phyloP scores from a whole-genome alignment of 2,888 invertebrate species.

The Trichogramma dendrolimi region DNA sequence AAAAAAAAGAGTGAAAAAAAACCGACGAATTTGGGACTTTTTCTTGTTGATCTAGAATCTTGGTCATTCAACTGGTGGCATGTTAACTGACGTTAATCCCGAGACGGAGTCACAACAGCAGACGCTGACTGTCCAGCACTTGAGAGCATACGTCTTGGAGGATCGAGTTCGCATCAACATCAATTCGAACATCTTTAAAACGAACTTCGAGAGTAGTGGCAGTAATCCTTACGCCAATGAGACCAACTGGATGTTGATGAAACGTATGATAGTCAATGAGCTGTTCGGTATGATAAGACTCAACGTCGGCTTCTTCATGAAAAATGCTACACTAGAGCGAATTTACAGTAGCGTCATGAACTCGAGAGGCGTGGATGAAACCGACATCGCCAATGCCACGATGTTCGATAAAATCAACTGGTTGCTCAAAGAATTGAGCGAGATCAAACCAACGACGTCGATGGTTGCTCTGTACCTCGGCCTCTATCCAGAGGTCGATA shows the following conservation, averaged over 20 bases:
- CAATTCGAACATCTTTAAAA: constrained; percentile 10
- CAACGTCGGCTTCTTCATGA: constrained; percentile 33
- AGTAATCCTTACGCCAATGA: constrained; percentile 31
- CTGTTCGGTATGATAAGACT: constrained; percentile 35
- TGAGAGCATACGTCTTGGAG: constrained; percentile 33
- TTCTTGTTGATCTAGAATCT: too few species aligned
- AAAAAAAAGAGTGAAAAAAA: too few species aligned
- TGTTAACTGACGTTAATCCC: neutral
- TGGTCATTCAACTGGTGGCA: too few species aligned
- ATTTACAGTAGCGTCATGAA: constrained; percentile 37
- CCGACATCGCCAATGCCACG: constrained; percentile 21
- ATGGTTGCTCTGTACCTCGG: constrained; percentile 28
- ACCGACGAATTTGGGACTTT: too few species aligned
- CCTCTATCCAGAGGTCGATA: constrained; percentile 11
- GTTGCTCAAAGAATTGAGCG: constrained; percentile 42
- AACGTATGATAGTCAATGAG: constrained; percentile 40
- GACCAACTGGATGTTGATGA: constrained; percentile 40
- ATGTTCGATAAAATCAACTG: constrained; percentile 36
- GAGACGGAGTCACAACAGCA: constrained; percentile 4
- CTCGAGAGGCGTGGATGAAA: constrained; percentile 30
- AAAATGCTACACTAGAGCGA: constrained; percentile 32
- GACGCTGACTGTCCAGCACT: constrained; percentile 31
- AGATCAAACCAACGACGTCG: constrained; percentile 33
- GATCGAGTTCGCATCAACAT: constrained; percentile 29
- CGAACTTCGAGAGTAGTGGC: neutral